Evolutionary conservation across 2,797 vertebrate species (phyloP).

Genomic region (Poecilia gillii): DNA sequence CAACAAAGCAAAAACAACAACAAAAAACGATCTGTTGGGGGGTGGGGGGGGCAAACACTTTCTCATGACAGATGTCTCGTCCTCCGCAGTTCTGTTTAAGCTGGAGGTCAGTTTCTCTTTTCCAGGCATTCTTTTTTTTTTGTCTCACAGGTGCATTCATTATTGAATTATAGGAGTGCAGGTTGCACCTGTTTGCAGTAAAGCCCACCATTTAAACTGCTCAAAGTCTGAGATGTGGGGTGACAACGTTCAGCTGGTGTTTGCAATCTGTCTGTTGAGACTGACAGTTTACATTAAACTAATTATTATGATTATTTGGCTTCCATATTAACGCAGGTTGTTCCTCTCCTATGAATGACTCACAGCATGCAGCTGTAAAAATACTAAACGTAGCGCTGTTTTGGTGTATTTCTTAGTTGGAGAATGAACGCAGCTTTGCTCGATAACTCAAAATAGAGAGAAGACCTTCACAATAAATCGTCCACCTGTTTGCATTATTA

Average conservation of each 20-base stretch:
- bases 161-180: neutral
- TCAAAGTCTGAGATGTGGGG: neutral
- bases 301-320: neutral
- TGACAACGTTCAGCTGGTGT: neutral
- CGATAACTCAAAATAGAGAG: neutral
- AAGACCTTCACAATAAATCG: neutral
- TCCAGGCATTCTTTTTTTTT: neutral
- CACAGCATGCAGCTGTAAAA: neutral
- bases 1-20: neutral
- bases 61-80: neutral
- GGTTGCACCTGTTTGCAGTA: conserved; percentile 2
- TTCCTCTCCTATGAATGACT: neutral
- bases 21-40: neutral
- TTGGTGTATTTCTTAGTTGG: neutral
- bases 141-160: neutral
- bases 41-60: no score
- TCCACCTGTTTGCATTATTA: conserved; percentile 26
- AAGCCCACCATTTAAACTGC: neutral
- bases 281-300: neutral
- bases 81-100: neutral
- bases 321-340: neutral
- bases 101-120: neutral
- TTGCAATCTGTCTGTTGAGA: neutral
- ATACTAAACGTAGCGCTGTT: neutral
- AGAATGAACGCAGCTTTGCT: neutral